Evolutionary conservation across 2,888 invertebrate species (phyloP), one percentile per base, ranked within the genome.

Genomic region (Patella depressa): DNA sequence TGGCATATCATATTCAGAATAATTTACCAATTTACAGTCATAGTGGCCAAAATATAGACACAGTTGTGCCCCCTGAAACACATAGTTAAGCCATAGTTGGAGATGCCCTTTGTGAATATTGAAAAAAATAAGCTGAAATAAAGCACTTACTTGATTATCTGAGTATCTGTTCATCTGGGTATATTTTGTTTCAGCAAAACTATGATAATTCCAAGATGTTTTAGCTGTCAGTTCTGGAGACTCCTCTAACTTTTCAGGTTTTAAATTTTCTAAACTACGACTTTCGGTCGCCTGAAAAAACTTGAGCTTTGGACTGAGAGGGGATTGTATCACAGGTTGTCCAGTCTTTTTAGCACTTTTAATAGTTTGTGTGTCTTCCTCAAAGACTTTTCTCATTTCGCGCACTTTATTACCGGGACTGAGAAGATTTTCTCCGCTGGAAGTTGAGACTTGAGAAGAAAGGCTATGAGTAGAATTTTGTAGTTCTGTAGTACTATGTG

Each of bases 351-450:
- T 80, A 59, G 75, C 77, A 15, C 82, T 81, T 19, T 74, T 82
- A 9, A 80, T 77, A 78, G 83, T 85, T 53, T 82, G 83, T 72
- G 78, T 81, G 73, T 85, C 85, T 9, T 83, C 80, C 73, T 88
- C 88, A 79, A 85, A 87, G 54, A 87, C 81, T 34, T 83, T 78
- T 73, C 84, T 85, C 84, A 87, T 87, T 53, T 85, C 84, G 73
- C 81, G 84, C 2, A 86, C 88, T 19, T 86, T 79, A 5, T 84
- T 81, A n/a, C 84, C 75, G 2, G 80, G 82, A 78, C 83, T 85
- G 5, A 82, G 76, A 19, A 76, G 76, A 45, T 83, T 80, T 65
- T 84, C 85, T 17, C 84, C 84, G 74, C 84, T 84, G 3, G 84
- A 84, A 19, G 81, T 78, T 3, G 85, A 84, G 70, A 83, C 82